Conservation (phyloP, 2,113 vertebrate species). For the Mastomys coucha region DNA sequence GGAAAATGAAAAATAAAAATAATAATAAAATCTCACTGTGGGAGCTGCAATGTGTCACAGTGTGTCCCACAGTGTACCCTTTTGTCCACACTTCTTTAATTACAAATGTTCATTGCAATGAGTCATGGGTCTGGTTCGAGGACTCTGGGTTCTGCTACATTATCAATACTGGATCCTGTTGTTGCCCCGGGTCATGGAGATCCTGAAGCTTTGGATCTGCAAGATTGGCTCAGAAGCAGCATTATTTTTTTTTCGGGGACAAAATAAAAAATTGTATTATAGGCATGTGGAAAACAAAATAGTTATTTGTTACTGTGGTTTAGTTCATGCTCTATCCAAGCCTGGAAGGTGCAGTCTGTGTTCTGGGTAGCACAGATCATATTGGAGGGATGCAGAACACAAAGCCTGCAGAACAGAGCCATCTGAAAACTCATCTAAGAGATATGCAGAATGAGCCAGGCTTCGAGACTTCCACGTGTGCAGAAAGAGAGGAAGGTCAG, state of each 20-base stretch:
- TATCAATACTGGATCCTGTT: neutral
- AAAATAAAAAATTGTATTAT: slow-evolving; percentile 11
- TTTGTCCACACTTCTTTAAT: neutral
- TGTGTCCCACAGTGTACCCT: neutral
- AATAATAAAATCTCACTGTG: neutral
- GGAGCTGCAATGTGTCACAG: neutral
- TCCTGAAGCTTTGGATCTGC: neutral
- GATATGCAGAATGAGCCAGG: neutral
- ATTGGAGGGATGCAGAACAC: neutral
- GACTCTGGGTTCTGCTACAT: neutral
- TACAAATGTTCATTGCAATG: neutral
- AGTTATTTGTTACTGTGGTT: neutral
- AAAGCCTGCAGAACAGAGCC: neutral
- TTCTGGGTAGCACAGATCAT: neutral
- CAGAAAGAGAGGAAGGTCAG: neutral
- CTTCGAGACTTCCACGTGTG: neutral
- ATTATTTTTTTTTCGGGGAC: neutral
- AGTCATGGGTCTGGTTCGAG: neutral
- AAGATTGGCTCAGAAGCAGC: neutral
- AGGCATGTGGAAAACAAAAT: neutral
- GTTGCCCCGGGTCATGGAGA: neutral
- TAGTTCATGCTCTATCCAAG: neutral
- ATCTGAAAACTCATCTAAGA: neutral
- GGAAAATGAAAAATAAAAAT: neutral
- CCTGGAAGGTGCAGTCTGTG: neutral